A percentile compares a stretch with the other conserved stretches of the same genome.
Conservation (phyloP, 2,888 invertebrate genomes). For the Crossocerus cetratus region DNA sequence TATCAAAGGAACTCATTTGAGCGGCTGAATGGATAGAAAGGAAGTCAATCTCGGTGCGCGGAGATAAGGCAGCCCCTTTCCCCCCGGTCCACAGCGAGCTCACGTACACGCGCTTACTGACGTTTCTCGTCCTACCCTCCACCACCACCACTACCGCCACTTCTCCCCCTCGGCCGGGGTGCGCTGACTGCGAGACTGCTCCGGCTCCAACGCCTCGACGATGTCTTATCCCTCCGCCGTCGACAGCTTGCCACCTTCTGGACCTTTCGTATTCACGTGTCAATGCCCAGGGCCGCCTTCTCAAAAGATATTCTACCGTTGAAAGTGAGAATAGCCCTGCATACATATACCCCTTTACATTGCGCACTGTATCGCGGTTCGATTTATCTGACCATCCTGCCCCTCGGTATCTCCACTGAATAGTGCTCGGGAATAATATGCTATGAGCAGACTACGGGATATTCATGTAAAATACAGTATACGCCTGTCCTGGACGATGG, state of each 20-base stretch:
- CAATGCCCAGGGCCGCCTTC: conserved; percentile 52
- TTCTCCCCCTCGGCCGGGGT: conserved; percentile 20
- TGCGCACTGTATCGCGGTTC: no score
- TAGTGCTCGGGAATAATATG: no score
- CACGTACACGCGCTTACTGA: conserved; percentile 43
- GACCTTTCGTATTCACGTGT: conserved; percentile 58
- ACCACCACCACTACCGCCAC: conserved; percentile 29
- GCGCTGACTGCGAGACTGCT: not conserved
- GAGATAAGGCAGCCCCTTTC: conserved; percentile 74
- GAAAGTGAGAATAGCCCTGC: no score
- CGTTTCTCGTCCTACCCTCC: conserved; percentile 15
- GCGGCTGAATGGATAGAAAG: conserved; percentile 76
- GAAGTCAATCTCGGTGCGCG: conserved; percentile 76
- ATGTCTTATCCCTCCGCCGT: conserved; percentile 29
- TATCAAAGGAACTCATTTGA: conserved; percentile 77
- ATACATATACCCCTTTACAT: not conserved
- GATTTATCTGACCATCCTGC: no score
- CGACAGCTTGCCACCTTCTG: conserved; percentile 38
- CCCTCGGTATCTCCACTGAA: no score
- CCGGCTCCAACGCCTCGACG: conserved; percentile 24
- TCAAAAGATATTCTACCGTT: not conserved
- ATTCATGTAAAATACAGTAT: no score
- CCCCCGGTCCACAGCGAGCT: conserved; percentile 40
- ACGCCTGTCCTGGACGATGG: no score
- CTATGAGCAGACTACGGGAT: no score